phyloP scores from a whole-genome alignment of 2,888 invertebrate genomes.

The Xylocampa areola region DNA sequence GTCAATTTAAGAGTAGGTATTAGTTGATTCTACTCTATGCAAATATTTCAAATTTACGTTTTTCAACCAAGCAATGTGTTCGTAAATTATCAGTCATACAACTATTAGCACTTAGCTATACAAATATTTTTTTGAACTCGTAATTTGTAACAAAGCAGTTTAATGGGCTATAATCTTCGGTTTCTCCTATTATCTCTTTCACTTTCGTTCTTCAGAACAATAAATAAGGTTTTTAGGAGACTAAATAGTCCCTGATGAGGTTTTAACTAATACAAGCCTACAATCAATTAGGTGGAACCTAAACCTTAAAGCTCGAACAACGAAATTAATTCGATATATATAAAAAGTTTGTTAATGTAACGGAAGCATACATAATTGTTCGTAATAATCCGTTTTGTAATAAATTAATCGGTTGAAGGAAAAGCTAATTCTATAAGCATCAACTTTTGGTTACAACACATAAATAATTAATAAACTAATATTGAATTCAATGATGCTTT shows the following conservation, averaged over 20 bases:
- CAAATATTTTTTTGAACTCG: not conserved
- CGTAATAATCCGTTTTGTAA: not conserved
- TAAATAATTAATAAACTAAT: conserved; percentile 7
- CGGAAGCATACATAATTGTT: not conserved
- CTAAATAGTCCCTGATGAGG: not conserved
- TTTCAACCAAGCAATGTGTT: no score
- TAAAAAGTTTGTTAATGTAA: not conserved
- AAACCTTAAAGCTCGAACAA: not conserved
- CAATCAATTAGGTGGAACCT: not conserved
- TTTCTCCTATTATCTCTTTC: not conserved
- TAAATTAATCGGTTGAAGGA: not conserved
- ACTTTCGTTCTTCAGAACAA: not conserved
- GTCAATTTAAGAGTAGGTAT: no score
- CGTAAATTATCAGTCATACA: not conserved
- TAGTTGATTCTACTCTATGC: not conserved
- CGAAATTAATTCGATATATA: not conserved
- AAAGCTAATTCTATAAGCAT: no score
- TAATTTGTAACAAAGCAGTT: not conserved
- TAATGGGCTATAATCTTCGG: not conserved
- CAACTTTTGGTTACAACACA: not conserved
- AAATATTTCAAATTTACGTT: no score
- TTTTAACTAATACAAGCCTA: not conserved
- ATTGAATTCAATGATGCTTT: conserved; percentile 7
- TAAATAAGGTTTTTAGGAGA: not conserved
- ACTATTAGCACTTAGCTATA: not conserved